Base-by-base conservation (phyloP, 2,113 vertebrate genomes). In the Callaeas wilsoni region DNA sequence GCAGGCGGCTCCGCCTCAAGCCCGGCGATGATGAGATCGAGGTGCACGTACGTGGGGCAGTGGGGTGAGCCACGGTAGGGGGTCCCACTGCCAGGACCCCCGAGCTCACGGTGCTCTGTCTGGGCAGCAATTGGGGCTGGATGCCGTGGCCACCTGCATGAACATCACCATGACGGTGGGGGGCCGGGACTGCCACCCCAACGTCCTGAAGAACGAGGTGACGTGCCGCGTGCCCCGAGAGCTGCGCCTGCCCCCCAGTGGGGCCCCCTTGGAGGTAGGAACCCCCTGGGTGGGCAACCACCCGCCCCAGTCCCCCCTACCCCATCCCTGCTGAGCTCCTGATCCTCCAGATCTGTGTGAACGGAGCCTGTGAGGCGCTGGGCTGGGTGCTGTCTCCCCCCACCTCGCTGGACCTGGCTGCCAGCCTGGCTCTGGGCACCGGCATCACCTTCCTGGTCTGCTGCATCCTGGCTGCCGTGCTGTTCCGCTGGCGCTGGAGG, bases 181-280 rank as follows among this genome's bases (percentile, higher is more conserved):
- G 22, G 98, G 97, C n/a, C 94, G 84, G 41, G 96, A 98, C 91
- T 99, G 99, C 97, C 98, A 98, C 53, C 98, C 98, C 35, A 98
- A 97, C 33, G 97, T 99, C 89, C 96, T 98, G 96, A 98, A 99
- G 49, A 99, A 99, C 5, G 98, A 99, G 91, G 98, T 99, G 86
- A 98, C 98, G 7, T 99, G 99, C 93, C 98, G 97, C 57, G 98
- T 99, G 86, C 98, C 99, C 47, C 97, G 94, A 18, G 96, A 98
- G 67, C 85, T 99, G 91, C 96, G 23, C 42, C 97, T 99, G 74
- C 97, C 98, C 74, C 78, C 81, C 0, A 74, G 97, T 1, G 98
- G 98, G 3, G 96, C 98, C 16, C 96, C 97, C 7, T 97, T 99
- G 69, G 97, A 98, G 99, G 99, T 99, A 97, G 47, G 87, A 26